Conservation (phyloP, 2,888 invertebrate species). For the Aphidius colemani region DNA sequence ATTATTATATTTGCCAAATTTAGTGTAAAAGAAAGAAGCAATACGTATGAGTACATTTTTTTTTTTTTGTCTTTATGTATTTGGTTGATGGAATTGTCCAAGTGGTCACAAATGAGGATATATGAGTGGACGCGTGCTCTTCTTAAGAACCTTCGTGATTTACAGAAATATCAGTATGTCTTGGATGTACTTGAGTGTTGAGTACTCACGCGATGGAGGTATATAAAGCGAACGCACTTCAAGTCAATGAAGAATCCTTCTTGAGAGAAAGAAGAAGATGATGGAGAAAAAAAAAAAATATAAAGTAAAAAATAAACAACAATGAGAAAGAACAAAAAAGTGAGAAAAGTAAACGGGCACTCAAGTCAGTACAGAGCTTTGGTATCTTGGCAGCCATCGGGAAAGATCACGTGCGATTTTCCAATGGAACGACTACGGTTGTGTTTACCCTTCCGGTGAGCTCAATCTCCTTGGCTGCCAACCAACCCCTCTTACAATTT, state of each 20-base stretch:
- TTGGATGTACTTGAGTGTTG: constrained; percentile 10
- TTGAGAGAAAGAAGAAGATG: constrained; percentile 6
- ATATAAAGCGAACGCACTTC: constrained; percentile 10
- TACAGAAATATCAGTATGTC: constrained; percentile 13
- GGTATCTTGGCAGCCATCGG: constrained; percentile 35
- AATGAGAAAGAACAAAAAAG: constrained; percentile 29
- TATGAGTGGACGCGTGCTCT: constrained; percentile 24
- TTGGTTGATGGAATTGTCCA: not conserved
- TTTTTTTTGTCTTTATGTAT: not conserved
- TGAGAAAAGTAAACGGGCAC: constrained; percentile 19
- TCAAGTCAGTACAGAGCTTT: constrained; percentile 14
- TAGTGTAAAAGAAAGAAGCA: no score
- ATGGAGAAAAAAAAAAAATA: constrained; percentile 27
- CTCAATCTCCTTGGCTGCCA: constrained; percentile 19
- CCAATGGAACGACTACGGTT: constrained; percentile 25
- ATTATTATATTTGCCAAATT: no score
- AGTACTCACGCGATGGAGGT: not conserved
- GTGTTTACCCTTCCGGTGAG: constrained; percentile 33
- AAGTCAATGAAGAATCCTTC: constrained; percentile 10
- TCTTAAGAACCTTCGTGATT: constrained; percentile 22
- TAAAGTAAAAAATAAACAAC: constrained; percentile 29
- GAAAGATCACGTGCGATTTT: constrained; percentile 35
- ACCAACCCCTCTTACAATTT: not conserved
- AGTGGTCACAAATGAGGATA: constrained; percentile 5
- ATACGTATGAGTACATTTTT: no score